A percentile compares a stretch with the other conserved stretches of the same genome.
Evolutionary conservation across 1,140 invertebrate species (phyloP).

Genomic region (Mactra quadrangularis): DNA sequence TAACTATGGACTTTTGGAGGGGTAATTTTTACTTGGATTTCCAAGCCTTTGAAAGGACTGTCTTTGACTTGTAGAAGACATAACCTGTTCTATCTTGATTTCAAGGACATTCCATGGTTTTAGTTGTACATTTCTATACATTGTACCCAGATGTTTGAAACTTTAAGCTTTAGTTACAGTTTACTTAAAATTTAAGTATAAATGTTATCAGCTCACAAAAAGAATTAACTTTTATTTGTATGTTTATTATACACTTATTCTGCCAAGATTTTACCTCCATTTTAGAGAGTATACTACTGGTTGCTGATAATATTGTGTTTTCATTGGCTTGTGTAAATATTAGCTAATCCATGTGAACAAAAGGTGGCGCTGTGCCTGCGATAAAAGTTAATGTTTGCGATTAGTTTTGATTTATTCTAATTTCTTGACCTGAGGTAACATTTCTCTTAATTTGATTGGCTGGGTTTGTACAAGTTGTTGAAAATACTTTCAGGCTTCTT

Average conservation of each 20-base stretch:
- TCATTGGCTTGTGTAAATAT: constrained; percentile 21
- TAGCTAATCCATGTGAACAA: constrained; percentile 19
- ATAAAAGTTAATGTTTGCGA: constrained; percentile 53
- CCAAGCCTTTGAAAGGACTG: no score
- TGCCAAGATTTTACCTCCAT: neutral
- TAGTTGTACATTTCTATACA: no score
- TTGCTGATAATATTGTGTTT: constrained; percentile 59
- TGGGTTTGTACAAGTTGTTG: neutral
- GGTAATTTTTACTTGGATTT: no score
- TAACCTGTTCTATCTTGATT: no score
- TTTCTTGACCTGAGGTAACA: constrained; percentile 4
- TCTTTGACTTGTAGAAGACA: no score
- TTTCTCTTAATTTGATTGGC: constrained; percentile 46
- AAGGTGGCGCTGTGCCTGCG: constrained; percentile 19
- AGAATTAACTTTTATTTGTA: neutral
- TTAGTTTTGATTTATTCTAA: constrained; percentile 37
- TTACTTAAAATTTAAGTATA: no score
- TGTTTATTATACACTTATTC: neutral
- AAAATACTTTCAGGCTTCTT: neutral
- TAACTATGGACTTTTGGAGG: no score
- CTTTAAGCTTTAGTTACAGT: no score
- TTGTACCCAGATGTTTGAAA: no score
- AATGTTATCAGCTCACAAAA: no score
- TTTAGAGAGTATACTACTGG: neutral
- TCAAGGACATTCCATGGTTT: no score